phyloP scores from a whole-genome alignment of 2,797 vertebrate species.

The Darevskia mixta region DNA sequence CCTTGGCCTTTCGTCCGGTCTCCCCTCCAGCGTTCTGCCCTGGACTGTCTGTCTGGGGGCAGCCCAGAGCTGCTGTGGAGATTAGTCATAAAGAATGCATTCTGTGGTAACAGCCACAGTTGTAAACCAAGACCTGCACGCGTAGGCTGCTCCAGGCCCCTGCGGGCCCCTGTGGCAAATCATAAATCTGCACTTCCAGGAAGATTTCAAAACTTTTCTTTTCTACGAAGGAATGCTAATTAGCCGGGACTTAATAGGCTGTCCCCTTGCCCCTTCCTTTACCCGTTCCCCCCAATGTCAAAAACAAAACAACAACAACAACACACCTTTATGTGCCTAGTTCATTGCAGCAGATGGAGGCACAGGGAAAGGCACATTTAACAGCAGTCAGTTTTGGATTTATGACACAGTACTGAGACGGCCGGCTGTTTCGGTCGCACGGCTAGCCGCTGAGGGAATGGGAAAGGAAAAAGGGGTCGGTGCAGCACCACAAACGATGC shows the following conservation, averaged over 20 bases:
- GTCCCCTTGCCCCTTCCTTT: constrained; percentile 16
- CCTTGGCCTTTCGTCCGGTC: constrained; percentile 56
- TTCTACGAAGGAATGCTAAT: constrained; percentile 71
- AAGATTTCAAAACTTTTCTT: constrained; percentile 77
- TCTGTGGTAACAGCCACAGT: constrained; percentile 70
- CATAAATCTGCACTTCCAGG: constrained; percentile 75
- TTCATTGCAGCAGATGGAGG: constrained; percentile 44
- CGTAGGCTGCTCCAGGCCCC: constrained; percentile 64
- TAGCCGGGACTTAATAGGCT: constrained; percentile 58
- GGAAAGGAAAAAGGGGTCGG: not conserved
- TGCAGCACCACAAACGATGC: not conserved
- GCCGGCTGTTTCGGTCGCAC: not conserved
- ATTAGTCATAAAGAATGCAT: constrained; percentile 74
- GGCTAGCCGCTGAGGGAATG: not conserved
- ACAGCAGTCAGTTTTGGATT: not conserved
- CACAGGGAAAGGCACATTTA: not conserved
- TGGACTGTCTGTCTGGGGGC: constrained; percentile 44
- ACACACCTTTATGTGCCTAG: constrained; percentile 52
- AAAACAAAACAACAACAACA: not conserved
- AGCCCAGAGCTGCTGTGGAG: constrained; percentile 61
- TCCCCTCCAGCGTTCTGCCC: constrained; percentile 52
- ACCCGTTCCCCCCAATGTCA: constrained; percentile 1
- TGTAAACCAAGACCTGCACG: constrained; percentile 59
- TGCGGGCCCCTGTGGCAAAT: constrained; percentile 67
- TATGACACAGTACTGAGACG: not conserved